Evolutionary conservation across 2,888 invertebrate species (phyloP).

Genomic region (Meta bourneti): DNA sequence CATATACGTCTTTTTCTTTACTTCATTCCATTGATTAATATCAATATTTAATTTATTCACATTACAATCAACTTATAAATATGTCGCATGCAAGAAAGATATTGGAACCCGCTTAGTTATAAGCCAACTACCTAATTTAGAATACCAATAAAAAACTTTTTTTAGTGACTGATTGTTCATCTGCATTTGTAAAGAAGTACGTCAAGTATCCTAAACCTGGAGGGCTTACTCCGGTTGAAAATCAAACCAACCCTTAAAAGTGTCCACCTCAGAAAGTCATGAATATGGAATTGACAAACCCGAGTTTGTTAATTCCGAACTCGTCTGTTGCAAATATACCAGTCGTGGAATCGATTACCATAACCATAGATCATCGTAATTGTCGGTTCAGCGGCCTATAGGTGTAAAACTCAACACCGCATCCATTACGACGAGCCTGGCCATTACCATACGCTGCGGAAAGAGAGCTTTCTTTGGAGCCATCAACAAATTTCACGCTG

Average conservation of each 20-base stretch:
- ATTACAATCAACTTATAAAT: no score
- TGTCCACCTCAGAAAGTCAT: not conserved
- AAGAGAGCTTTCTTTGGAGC: not conserved
- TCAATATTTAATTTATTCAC: no score
- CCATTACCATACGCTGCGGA: constrained; percentile 12
- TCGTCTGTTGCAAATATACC: constrained; percentile 4
- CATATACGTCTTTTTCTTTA: no score
- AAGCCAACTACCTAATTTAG: no score
- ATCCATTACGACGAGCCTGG: constrained; percentile 33
- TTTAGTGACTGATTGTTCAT: not conserved
- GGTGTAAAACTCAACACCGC: constrained; percentile 67
- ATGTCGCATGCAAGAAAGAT: no score
- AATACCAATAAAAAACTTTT: no score
- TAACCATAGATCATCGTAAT: constrained; percentile 57
- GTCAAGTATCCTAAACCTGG: not conserved
- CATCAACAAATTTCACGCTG: constrained; percentile 62
- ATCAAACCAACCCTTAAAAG: not conserved
- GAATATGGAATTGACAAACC: constrained; percentile 1
- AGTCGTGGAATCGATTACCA: constrained; percentile 37
- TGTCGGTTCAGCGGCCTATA: constrained; percentile 27
- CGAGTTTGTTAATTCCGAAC: constrained; percentile 22
- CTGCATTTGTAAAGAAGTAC: not conserved
- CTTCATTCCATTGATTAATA: no score
- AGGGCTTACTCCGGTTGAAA: not conserved
- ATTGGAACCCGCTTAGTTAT: no score